phyloP scores from a whole-genome alignment of 2,113 vertebrate species.

The Pungitius pungitius region DNA sequence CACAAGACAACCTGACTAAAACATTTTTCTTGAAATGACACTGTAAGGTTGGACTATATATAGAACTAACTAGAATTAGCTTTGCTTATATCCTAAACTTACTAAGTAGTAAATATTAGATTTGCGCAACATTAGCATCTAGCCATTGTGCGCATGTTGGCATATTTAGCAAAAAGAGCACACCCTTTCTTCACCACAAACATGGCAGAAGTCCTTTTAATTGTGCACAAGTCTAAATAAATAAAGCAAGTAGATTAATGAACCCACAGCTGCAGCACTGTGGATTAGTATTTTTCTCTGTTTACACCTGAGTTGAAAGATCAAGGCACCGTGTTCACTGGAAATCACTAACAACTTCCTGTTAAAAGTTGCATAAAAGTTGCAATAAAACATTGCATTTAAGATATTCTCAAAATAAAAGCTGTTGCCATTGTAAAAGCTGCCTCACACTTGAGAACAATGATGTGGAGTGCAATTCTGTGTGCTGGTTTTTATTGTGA shows the following conservation, averaged over 20 bases:
- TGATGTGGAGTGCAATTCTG: constrained; percentile 32
- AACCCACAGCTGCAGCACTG: background rate
- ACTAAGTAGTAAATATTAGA: background rate
- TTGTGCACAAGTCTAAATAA: background rate
- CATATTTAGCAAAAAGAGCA: constrained; percentile 7
- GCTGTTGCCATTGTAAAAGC: too few relatives aligned
- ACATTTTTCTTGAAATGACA: too few relatives aligned
- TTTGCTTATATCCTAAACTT: background rate
- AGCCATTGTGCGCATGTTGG: background rate
- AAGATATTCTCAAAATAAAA: constrained; percentile 9
- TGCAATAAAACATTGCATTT: background rate
- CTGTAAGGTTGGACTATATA: too few relatives aligned
- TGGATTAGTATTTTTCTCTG: background rate
- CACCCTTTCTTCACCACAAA: background rate
- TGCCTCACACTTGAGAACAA: constrained; percentile 25
- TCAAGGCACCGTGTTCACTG: background rate
- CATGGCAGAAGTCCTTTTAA: background rate
- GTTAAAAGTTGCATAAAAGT: too few relatives aligned
- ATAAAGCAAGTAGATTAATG: background rate
- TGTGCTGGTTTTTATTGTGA: constrained; percentile 54
- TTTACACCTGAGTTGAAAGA: constrained; percentile 2
- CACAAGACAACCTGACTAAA: too few relatives aligned
- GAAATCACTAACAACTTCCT: background rate
- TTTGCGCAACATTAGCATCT: background rate
- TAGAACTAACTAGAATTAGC: background rate